A percentile compares a stretch with the other conserved stretches of the same genome.
Evolutionary conservation across 2,888 invertebrate genomes (phyloP).

Genomic region (Brachylomia viminalis): DNA sequence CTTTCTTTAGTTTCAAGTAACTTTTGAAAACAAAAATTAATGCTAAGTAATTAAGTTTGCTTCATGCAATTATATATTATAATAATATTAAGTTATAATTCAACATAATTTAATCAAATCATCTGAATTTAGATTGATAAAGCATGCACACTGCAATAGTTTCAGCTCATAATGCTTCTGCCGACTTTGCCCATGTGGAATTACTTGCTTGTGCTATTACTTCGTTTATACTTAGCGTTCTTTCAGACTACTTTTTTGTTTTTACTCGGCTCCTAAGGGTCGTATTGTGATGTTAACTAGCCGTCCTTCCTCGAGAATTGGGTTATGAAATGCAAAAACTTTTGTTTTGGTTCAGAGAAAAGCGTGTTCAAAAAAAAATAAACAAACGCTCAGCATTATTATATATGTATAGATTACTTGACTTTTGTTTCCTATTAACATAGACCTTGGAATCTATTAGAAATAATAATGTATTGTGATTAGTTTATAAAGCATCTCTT

Average conservation of each 20-base stretch:
- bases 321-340: neutral
- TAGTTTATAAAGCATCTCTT: conserved; percentile 3
- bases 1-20: neutral
- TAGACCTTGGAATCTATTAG: conserved; percentile 21
- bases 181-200: neutral
- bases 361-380: neutral
- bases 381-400: neutral
- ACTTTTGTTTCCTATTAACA: neutral
- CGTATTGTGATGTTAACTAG: neutral
- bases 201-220: neutral
- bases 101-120: neutral
- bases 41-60: neutral
- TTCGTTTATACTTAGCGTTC: neutral
- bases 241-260: neutral
- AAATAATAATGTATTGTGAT: conserved; percentile 8
- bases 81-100: too few relatives aligned
- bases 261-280: neutral
- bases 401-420: neutral
- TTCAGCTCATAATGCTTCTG: neutral
- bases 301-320: neutral
- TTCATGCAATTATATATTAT: neutral
- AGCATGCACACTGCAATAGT: neutral
- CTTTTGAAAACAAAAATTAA: neutral
- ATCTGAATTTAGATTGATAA: neutral
- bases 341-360: too few relatives aligned